Base-by-base conservation (phyloP, 2,797 vertebrate species). In the Loris lydekkerianus region DNA sequence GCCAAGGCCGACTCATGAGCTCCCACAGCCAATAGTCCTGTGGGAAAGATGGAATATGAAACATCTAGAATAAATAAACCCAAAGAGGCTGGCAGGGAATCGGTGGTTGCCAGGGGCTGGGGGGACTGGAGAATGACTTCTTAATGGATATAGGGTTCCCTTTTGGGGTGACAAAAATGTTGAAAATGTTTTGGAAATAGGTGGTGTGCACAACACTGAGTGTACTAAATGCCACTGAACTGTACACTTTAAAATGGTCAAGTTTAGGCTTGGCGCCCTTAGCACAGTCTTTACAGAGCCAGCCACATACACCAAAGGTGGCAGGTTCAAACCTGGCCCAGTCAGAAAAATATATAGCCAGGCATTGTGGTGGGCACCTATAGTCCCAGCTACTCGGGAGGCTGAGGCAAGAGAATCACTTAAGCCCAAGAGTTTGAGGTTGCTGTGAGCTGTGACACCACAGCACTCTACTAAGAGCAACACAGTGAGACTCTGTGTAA, bases 1-100 rank as follows among this genome's bases (percentile, higher is more conserved):
- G 99, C 99, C 3, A 99, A 97, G 2, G 99, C 99, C 0, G 99
- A 99, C 97, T 99, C 99, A 0, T 98, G 99, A 89, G 99, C 99
- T 0, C 99, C 99, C 17, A 99, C 98, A 17, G 99, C 99, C 97
- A 99, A 98, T 67, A 99, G 98, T 0, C 60, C 99, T 99, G 96
- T 0, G 2, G 72, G 77, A 56, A 91, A 63, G 58, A n/a, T 0
- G 5, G 49, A n/a, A n/a, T 10, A 0, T 0, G 6, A 60, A 31
- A 34, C 8, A 0, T 7, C 5, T 40, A 31, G 8, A 34, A 60
- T 10, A 37, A 17, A 10, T 3, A 0, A 46, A 23, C 20, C 89
- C 29, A 56, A 1, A 40, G 3, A 73, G 53, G 77, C 46, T 40
- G 69, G 43, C 34, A 14, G 70, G 53, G 34, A 5, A 23, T 10